Evolutionary conservation across 2,113 vertebrate species (phyloP), one percentile per base, ranked within the genome.

Genomic region (Pheucticus melanocephalus): DNA sequence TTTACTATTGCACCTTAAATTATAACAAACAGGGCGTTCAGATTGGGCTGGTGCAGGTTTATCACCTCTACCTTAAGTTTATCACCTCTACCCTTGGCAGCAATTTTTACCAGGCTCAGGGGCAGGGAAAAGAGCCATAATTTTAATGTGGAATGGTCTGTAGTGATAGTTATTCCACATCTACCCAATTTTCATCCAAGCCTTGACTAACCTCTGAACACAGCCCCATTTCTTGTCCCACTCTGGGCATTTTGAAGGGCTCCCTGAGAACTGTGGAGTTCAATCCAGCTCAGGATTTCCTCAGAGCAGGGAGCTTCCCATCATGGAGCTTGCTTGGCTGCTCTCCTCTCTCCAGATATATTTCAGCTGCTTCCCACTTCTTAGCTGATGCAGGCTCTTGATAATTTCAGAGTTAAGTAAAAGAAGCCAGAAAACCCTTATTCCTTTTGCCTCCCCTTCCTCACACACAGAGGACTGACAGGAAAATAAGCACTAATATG

Each of bases 401-500:
- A 48, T 90, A 50, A 60, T 94, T 82, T 77, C 57, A 28, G 33
- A 7, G 16, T 33, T 59, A 47, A 65, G 47, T 54, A 82, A 95
- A 97, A 70, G 45, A 73, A 90, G 71, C 61, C 88, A 97, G 83
- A 76, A 94, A 96, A 91, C 89, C 70, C 88, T 84, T 75, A 95
- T 50, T 5, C 51, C n/a, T 24, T 66, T 69, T 86, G 28, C 86
- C 78, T 82, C 37, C 61, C 42, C 44, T 54, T 84, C 79, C 88
- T 66, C 66, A 35, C 69, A 82, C 40, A 80, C 77, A 93, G 70
- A 86, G 19, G 2, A 68, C 94, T 86, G 80, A 94, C 85, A 88
- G 95, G 93, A 97, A 88, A 92, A 85, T 88, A 97, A 97, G 91
- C 87, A 95, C 31, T 81, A 92, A 96, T 94, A 95, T 94, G 69